Conservation (phyloP, 1,140 invertebrate species). For the Phenacoccus solenopsis region DNA sequence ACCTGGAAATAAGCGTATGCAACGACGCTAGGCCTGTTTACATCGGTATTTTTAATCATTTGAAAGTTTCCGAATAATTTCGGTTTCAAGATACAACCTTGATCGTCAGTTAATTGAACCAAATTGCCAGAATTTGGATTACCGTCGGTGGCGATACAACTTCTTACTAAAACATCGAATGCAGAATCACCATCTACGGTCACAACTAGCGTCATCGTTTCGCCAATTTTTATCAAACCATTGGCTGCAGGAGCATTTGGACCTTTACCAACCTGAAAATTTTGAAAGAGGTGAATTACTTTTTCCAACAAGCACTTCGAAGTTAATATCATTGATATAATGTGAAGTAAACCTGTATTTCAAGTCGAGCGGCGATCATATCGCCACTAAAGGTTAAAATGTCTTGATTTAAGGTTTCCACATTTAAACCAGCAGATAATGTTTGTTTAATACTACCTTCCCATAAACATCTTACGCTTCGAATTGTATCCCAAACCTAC, state of each 20-base stretch:
- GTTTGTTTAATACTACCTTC: conserved; percentile 64
- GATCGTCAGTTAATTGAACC: conserved; percentile 56
- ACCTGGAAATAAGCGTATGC: conserved; percentile 63
- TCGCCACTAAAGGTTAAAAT: conserved; percentile 71
- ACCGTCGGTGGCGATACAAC: conserved; percentile 58
- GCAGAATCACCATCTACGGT: conserved; percentile 64
- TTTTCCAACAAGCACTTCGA: too few species aligned
- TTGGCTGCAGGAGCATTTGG: conserved; percentile 60
- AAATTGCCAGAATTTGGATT: conserved; percentile 41
- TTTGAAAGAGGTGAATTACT: too few species aligned
- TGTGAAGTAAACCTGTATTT: conserved; percentile 52
- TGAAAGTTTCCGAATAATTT: conserved; percentile 72
- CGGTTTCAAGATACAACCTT: conserved; percentile 66
- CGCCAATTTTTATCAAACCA: conserved; percentile 69
- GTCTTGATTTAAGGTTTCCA: conserved; percentile 67
- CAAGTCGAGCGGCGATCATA: conserved; percentile 62
- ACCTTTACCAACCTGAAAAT: conserved; percentile 56
- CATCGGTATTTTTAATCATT: conserved; percentile 58
- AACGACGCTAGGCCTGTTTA: conserved; percentile 47
- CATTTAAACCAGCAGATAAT: conserved; percentile 54
- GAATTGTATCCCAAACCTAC: conserved; percentile 63
- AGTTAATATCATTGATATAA: too few species aligned
- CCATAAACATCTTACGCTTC: conserved; percentile 65
- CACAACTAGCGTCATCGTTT: conserved; percentile 67
- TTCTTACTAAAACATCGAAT: conserved; percentile 63